Base-by-base conservation (phyloP, 1,140 invertebrate species). In the Eumaeus atala region DNA sequence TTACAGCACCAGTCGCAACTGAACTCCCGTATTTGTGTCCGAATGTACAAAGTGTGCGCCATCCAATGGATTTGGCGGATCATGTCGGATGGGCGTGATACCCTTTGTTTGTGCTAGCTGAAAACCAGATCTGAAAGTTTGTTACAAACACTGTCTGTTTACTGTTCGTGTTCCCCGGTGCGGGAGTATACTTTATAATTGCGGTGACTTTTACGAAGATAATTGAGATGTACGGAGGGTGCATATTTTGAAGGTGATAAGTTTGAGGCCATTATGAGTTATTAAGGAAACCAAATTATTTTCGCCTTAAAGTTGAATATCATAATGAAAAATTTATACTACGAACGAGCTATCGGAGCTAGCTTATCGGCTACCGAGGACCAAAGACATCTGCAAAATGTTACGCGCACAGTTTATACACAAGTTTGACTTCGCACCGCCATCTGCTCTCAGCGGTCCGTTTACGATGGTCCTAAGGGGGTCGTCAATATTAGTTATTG, bases 51-150 rank as follows among this genome's bases (percentile, higher is more conserved):
- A 17, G 48, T 61, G 18, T 56, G n/a, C 17, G 28, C 38, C 37
- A 40, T 40, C 51, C 28, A 48, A 56, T 44, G 51, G 42, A 55
- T 57, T 59, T 53, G 17, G 42, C 48, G 60, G 67, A 14, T 51
- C 57, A 53, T 48, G 44, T 28, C 11, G 40, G 51, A 36, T 63
- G 67, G 65, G 48, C 50, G 48, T 34, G 55, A 65, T 61, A 70
- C 73, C 73, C 72, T 76, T 61, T 72, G 72, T 77, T 74, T 73
- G 67, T 60, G 51, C 62, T 71, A 56, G 68, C 61, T 66, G 65
- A 67, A 72, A 73, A 77, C 70, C 70, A 75, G 65, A 72, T 66
- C 60, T 64, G 64, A 70, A 75, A 77, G 67, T 80, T 77, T 73
- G 56, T 67, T 67, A 62, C 59, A 64, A 76, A 80, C 73, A 64